Evolutionary conservation across 2,113 vertebrate species (phyloP).

Genomic region (Piliocolobus tephrosceles): DNA sequence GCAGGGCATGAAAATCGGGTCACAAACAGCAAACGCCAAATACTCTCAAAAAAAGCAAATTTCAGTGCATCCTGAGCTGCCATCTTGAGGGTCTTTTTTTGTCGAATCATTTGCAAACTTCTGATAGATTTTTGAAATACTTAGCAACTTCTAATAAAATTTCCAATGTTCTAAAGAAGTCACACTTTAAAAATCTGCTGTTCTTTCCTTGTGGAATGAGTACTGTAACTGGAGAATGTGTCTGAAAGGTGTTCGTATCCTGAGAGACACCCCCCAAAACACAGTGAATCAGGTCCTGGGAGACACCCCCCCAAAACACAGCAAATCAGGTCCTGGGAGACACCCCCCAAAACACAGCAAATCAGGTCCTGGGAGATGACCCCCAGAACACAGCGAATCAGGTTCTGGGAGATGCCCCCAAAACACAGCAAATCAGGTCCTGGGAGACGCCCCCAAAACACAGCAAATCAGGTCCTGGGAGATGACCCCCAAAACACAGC

Average conservation of each 20-base stretch:
- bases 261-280: too few species aligned
- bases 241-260: neutral
- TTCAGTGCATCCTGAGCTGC: neutral
- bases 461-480: neutral
- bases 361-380: too few species aligned
- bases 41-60: neutral
- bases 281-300: neutral
- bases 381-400: neutral
- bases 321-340: neutral
- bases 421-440: rapidly evolving
- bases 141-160: neutral
- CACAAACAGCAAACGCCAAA: neutral
- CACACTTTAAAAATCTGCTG: neutral
- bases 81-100: too few species aligned
- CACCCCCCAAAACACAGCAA: neutral
- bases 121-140: neutral
- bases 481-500: neutral
- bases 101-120: neutral
- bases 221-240: neutral
- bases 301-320: too few species aligned
- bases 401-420: too few species aligned
- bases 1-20: neutral
- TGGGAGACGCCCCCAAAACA: too few species aligned
- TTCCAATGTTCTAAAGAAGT: neutral
- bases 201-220: neutral